Percentiles rank a stretch among this genome's conserved stretches.
Conservation (phyloP, 2,797 vertebrate species). For the Lacerta bilineata region DNA sequence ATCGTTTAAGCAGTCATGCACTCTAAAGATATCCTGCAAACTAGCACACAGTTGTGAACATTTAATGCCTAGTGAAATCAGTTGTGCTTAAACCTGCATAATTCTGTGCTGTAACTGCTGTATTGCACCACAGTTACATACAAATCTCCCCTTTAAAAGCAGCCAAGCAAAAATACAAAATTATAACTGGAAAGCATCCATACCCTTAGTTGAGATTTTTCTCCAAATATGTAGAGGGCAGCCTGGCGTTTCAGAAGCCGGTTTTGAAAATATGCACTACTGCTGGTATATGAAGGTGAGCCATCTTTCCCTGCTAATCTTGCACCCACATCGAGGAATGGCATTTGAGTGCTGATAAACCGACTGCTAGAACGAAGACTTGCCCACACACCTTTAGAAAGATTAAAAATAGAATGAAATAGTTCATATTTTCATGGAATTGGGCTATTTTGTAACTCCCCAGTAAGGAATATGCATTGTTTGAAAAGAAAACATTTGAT, state of each 20-base stretch:
- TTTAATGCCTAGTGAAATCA: background rate
- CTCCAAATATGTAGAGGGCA: conserved; percentile 95
- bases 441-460: conserved; percentile 4
- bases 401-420: conserved; percentile 63
- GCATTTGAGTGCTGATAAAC: conserved; percentile 86
- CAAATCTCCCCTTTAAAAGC: background rate
- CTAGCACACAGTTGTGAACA: background rate
- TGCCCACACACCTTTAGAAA: conserved; percentile 93
- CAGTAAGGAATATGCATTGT: conserved; percentile 6
- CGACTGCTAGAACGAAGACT: conserved; percentile 96
- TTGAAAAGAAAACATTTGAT: conserved; percentile 16
- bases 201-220: conserved; percentile 98
- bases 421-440: background rate
- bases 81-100: background rate
- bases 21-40: background rate
- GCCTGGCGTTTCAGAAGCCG: conserved; percentile 94
- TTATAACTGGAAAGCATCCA: conserved; percentile 32
- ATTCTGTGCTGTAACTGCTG: background rate
- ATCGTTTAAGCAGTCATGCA: background rate
- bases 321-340: conserved; percentile 87
- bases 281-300: conserved; percentile 78
- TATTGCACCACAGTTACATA: background rate
- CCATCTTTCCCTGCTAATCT: conserved; percentile 93
- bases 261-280: conserved; percentile 88
- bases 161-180: conserved; percentile 18